Conservation (phyloP, 2,797 vertebrate genomes). For the Manis pentadactyla region DNA sequence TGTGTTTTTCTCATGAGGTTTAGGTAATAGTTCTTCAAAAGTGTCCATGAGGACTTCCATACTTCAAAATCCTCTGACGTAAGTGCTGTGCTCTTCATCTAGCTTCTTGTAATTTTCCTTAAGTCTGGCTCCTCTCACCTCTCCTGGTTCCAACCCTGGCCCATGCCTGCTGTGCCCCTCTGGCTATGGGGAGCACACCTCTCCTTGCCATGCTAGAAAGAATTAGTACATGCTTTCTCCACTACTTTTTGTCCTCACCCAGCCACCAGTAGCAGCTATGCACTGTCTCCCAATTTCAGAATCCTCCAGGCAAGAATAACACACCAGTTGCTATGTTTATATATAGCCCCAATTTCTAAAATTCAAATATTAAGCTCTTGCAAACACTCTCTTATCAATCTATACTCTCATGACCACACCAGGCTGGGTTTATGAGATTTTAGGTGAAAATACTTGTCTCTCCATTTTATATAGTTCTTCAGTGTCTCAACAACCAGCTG, state of each 20-base stretch:
- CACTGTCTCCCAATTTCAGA: not conserved
- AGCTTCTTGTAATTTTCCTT: not conserved
- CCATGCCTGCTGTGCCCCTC: not conserved
- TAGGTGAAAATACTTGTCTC: not conserved
- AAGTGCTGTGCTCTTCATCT: not conserved
- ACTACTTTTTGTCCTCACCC: not conserved
- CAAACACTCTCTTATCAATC: not conserved
- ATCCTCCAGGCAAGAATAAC: not conserved
- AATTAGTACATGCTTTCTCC: not conserved
- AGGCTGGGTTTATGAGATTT: not conserved
- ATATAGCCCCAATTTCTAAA: not conserved
- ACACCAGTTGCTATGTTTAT: not conserved
- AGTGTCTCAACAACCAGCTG: not conserved
- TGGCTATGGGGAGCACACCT: not conserved
- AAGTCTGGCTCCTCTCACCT: not conserved
- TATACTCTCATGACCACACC: not conserved
- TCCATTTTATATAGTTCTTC: not conserved
- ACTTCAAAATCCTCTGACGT: not conserved
- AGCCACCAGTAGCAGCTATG: not conserved
- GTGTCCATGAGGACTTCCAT: not conserved
- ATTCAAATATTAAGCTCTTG: not conserved
- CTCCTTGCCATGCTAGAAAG: not conserved
- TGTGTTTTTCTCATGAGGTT: not conserved
- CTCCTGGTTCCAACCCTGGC: rapidly evolving
- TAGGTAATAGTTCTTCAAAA: not conserved